A percentile compares a stretch with the other conserved stretches of the same genome.
phyloP scores from a whole-genome alignment of 2,888 invertebrate species.

The Tetrapedia diversipes region DNA sequence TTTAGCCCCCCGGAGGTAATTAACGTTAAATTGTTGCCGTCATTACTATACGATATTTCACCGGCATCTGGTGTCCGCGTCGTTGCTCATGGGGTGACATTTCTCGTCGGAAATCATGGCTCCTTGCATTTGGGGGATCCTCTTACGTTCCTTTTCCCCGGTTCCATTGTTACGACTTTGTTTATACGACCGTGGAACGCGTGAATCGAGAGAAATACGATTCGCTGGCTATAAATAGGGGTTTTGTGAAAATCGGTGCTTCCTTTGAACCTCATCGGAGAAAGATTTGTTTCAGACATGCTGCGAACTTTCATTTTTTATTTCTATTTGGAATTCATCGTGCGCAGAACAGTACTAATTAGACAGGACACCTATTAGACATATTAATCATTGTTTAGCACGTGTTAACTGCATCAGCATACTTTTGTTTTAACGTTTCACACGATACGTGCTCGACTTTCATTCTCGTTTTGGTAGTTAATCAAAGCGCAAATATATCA shows the following conservation, averaged over 20 bases:
- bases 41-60: slow-evolving; percentile 54
- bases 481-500: no score
- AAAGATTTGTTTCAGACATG: neutral
- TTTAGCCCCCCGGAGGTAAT: slow-evolving; percentile 60
- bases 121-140: slow-evolving; percentile 6
- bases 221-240: slow-evolving; percentile 31
- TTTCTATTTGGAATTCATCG: neutral
- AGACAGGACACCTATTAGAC: no score
- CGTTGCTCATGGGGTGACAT: slow-evolving; percentile 2
- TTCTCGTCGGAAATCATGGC: slow-evolving; percentile 13
- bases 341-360: no score
- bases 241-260: slow-evolving; percentile 4
- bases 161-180: slow-evolving; percentile 35
- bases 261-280: neutral
- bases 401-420: no score
- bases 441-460: no score
- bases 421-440: no score
- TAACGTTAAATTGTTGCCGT: slow-evolving; percentile 65
- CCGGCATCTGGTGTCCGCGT: slow-evolving; percentile 48
- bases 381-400: no score
- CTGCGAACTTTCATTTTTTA: neutral
- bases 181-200: slow-evolving; percentile 5
- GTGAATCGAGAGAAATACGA: slow-evolving; percentile 12
- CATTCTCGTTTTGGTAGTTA: no score
- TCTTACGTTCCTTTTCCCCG: slow-evolving; percentile 12